These are phyloP conservation scores for Lineus longissimus DNA, from an alignment of 1,140 invertebrate genomes.

Conservation along the genomic window DNA sequence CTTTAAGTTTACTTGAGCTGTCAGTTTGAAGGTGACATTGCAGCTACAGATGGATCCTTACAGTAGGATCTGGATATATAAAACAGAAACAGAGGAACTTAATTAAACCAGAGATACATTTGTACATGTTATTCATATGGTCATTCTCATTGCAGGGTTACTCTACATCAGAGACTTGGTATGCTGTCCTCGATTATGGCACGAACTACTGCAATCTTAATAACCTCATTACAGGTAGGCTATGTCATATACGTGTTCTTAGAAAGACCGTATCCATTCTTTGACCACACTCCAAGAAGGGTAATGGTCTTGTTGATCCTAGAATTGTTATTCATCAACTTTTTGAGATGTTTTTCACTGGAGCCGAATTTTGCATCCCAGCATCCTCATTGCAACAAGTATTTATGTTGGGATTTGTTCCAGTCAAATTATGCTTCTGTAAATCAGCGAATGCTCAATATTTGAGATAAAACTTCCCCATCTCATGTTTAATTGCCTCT, in stretches of 20 bases:
- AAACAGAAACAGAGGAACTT: not conserved
- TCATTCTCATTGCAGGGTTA: constrained; percentile 40
- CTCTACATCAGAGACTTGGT: constrained; percentile 54
- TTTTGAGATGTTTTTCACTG: not conserved
- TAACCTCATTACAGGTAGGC: constrained; percentile 53
- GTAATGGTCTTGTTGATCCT: too few species aligned
- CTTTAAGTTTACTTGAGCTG: too few species aligned
- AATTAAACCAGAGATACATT: not conserved
- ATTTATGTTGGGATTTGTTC: not conserved
- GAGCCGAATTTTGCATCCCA: not conserved
- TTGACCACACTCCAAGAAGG: not conserved
- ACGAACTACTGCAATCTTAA: constrained; percentile 59
- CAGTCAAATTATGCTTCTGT: not conserved
- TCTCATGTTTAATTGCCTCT: not conserved
- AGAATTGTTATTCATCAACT: not conserved
- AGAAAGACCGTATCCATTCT: not conserved
- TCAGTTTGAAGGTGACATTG: not conserved
- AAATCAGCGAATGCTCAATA: not conserved
- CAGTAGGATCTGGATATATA: not conserved
- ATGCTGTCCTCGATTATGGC: constrained; percentile 55
- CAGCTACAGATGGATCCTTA: not conserved
- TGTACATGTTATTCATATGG: constrained; percentile 3
- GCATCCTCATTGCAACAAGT: not conserved
- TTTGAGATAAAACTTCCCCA: not conserved
- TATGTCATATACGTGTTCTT: not conserved